Percentiles rank a stretch among this genome's conserved stretches.
Evolutionary conservation across 2,797 vertebrate genomes (phyloP).

Genomic region (Basileuterus tristriatus): DNA sequence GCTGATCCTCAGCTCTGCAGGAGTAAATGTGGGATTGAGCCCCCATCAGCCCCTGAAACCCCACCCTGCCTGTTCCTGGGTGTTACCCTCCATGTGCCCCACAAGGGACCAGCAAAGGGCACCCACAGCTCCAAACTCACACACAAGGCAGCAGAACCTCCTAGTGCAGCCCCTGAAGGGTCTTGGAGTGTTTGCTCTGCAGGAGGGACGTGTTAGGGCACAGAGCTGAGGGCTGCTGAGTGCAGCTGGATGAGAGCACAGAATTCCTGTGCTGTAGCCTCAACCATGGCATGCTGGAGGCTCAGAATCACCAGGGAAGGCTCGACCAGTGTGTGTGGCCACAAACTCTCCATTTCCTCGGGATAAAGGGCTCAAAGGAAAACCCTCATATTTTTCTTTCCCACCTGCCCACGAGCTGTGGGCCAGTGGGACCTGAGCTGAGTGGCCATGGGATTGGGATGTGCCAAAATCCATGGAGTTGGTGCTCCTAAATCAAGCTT

Average conservation of each 20-base stretch:
- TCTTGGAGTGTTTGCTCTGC: neutral
- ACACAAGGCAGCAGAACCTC: neutral
- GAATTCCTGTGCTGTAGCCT: rapidly evolving
- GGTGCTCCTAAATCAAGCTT: neutral
- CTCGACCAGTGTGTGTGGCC: neutral
- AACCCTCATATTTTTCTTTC: neutral
- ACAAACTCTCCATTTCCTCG: neutral
- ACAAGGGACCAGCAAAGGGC: rapidly evolving
- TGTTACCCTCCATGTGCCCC: rapidly evolving
- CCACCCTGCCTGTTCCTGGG: rapidly evolving
- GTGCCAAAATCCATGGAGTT: neutral
- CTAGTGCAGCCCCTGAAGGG: rapidly evolving
- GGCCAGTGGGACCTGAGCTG: neutral
- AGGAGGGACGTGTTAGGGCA: neutral
- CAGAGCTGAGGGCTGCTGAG: neutral
- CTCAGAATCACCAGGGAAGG: neutral
- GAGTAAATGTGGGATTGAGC: rapidly evolving
- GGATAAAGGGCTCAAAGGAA: neutral
- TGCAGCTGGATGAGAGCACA: neutral
- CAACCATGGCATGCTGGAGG: neutral
- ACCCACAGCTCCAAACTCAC: neutral
- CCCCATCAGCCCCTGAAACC: rapidly evolving
- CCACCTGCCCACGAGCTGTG: neutral
- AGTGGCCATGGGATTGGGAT: neutral
- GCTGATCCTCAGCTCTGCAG: neutral